Evolutionary conservation across 35 echinoderm and acorn worm genomes (phyloP), one percentile per base, ranked within the genome.

Genomic region (Holothuria glaberrima): DNA sequence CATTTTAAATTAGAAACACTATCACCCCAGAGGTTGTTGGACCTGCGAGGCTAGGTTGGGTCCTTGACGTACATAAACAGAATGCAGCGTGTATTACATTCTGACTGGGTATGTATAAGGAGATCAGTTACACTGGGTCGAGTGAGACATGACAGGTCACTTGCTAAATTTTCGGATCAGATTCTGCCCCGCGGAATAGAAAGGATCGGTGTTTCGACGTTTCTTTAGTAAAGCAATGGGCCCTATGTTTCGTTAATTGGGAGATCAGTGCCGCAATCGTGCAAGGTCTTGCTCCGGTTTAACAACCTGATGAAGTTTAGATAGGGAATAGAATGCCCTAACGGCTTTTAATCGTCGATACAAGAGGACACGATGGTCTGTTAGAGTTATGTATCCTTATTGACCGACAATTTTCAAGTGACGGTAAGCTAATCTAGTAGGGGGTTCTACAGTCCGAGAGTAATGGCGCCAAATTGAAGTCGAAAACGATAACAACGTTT

Each of bases 1-100:
- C 74, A 48, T 78, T 48, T 48, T 78, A 78, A 78, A 78, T 78
- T 78, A 78, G 74, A 78, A 78, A 78, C 74, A 78, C 74, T 56
- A 78, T 78, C 74, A 78, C 27, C 74, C 38, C 21, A 25, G n/a
- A 35, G 20, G 18, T 24, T 78, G 20, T 78, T 48, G 29, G 44
- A 24, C 74, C 74, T 78, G 74, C 74, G 50, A 78, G 74, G 74
- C 50, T 78, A 52, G 44, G 71, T 78, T 38, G 74, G 74, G 74
- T 78, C 74, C 74, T 78, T 78, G 74, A 78, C 38, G 50, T 26
- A 50, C 20, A 22, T n/a, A 78, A 78, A 78, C 74, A 78, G 74
- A 48, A 48, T 78, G 16, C 38, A 45, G 74, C 74, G 44, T 78
- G 74, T 78, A 78, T 78, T 78, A 78, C 74, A 78, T 78, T 48